Evolutionary conservation across 2,113 vertebrate genomes (phyloP), one percentile per base, ranked within the genome.

Genomic region (Phoxinus phoxinus): DNA sequence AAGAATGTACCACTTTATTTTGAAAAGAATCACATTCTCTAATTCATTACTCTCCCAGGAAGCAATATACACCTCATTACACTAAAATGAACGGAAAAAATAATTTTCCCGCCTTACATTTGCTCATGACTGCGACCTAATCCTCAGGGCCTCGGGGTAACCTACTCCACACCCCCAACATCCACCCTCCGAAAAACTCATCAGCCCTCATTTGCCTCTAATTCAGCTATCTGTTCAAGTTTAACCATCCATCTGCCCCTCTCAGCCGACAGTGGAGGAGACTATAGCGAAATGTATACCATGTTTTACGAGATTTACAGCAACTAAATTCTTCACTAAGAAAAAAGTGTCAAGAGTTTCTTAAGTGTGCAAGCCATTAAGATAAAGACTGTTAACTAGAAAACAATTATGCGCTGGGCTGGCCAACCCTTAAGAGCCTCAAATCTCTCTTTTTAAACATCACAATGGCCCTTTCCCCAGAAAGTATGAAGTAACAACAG

Each of bases 1-100:
- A 84, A 88, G 56, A 87, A 87, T 84, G 72, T 85, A 61, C 74
- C 77, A 88, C 89, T 90, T 88, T 86, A 87, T 91, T 90, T 88
- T 79, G 72, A 88, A 91, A 85, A 89, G 74, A 90, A 88, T 61
- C 85, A 74, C 30, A 61, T 86, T 89, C 80, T 84, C 82, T 87
- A 88, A 90, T 90, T 90, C 86, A 90, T 90, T 90, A 90, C 82
- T 90, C 85, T 84, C 86, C 80, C 86, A 87, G 84, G 84, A 85
- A 90, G 91, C 89, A 89, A 91, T 90, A 90, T 88, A 85, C 88
- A 90, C 87, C 91, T 90, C 90, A 90, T 91, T 90, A 91, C 88
- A 87, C 84, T 37, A 86, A 88, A 90, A 89, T 89, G 85, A 79
- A 87, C 51, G 48, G 69, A 82, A 83, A 74, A 86, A 87, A 87